Percentiles rank a stretch among this genome's conserved stretches.
phyloP scores from a whole-genome alignment of 2,113 vertebrate genomes.

The Picathartes gymnocephalus region DNA sequence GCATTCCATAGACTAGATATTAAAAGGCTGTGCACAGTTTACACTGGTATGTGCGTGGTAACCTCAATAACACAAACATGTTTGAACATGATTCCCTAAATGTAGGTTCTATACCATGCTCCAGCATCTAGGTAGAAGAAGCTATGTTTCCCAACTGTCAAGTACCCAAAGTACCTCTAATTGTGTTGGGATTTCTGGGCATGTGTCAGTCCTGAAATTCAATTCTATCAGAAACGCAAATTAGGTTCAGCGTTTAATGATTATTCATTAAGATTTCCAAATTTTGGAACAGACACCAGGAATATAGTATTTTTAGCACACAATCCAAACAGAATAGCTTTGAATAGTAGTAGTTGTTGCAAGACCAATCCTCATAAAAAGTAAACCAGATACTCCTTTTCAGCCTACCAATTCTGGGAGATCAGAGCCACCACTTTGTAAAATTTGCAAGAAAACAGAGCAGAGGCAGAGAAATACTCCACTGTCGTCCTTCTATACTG shows the following conservation, averaged over 20 bases:
- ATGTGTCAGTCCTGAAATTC: neutral
- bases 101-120: neutral
- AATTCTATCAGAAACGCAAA: neutral
- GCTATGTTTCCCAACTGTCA: neutral
- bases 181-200: neutral
- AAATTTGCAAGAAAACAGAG: neutral
- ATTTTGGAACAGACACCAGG: neutral
- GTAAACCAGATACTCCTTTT: neutral
- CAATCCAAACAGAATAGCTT: neutral
- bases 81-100: neutral
- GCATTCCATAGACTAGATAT: neutral
- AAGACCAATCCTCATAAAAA: neutral
- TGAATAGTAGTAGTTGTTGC: neutral
- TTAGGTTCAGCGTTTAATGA: neutral
- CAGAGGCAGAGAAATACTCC: neutral
- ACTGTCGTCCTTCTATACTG: neutral
- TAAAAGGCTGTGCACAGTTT: neutral
- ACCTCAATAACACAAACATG: neutral
- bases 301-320: neutral
- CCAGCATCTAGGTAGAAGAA: neutral
- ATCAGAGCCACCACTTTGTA: neutral
- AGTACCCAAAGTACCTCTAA: neutral
- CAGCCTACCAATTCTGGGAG: neutral
- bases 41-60: neutral
- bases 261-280: neutral